A percentile compares a stretch with the other conserved stretches of the same genome.
Conservation (phyloP, 23 tunicate genomes). For the Aplidium turbinatum region DNA sequence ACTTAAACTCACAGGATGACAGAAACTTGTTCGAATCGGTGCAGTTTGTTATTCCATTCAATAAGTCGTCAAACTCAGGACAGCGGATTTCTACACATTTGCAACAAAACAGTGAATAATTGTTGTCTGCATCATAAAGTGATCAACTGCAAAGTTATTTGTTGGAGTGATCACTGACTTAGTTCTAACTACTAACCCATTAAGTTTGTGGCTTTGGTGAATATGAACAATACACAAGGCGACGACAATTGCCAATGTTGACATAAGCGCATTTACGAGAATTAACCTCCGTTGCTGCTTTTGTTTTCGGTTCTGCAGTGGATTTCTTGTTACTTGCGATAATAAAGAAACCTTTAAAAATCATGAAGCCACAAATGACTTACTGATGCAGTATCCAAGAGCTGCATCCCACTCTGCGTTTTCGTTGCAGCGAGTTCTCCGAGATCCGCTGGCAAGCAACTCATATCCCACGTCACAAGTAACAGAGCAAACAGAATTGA, state of each 20-base stretch:
- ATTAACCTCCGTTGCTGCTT: too few species aligned
- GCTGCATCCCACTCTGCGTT: conserved; percentile 54
- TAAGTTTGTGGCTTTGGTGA: too few species aligned
- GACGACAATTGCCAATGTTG: too few species aligned
- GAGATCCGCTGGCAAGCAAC: conserved; percentile 2
- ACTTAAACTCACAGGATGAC: conserved; percentile 60
- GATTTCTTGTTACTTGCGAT: too few species aligned
- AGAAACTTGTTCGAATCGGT: conserved; percentile 50
- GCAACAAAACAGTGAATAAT: not conserved
- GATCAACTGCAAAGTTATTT: too few species aligned
- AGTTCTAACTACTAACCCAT: too few species aligned
- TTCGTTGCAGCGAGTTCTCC: conserved; percentile 41
- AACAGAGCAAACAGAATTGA: conserved; percentile 68
- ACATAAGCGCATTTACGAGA: too few species aligned
- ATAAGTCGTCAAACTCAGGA: conserved; percentile 14
- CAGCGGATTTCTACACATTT: conserved; percentile 59
- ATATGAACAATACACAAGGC: too few species aligned
- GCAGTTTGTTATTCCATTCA: conserved; percentile 44
- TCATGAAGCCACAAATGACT: too few species aligned
- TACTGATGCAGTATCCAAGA: conserved; percentile 75
- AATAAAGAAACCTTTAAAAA: too few species aligned
- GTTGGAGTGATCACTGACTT: too few species aligned
- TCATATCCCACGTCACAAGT: conserved; percentile 39
- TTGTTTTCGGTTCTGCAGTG: too few species aligned
- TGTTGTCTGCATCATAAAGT: not conserved